A percentile compares a stretch with the other conserved stretches of the same genome.
These are phyloP conservation scores for Rhinichthys osculus DNA, from an alignment of 2,797 vertebrate species.

Conservation along the genomic window DNA sequence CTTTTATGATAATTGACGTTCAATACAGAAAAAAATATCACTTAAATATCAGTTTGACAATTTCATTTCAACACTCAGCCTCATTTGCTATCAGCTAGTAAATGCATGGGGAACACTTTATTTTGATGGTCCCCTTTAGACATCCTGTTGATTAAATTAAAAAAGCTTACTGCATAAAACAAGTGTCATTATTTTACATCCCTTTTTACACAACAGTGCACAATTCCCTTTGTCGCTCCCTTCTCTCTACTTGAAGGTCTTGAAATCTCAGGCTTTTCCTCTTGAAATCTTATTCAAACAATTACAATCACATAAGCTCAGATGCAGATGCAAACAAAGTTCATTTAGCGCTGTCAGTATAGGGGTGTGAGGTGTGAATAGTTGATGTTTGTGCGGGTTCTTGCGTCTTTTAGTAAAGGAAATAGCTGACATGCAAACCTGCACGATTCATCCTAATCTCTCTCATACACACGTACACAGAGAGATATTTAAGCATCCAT, in stretches of 20 bases:
- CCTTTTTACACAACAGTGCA: not conserved
- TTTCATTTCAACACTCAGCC: not conserved
- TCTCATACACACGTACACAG: not conserved
- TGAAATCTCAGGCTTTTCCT: no score
- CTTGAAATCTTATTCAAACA: no score
- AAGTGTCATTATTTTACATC: no score
- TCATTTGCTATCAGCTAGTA: not conserved
- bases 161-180: not conserved
- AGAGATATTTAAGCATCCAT: not conserved
- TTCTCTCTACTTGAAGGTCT: no score
- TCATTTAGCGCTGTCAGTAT: not conserved
- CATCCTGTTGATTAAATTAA: no score
- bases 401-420: conserved; percentile 2
- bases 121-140: no score
- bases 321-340: not conserved
- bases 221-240: no score
- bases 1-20: not conserved
- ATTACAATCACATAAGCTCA: no score
- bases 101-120: not conserved
- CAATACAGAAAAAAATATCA: not conserved
- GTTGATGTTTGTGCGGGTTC: not conserved
- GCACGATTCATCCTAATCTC: not conserved
- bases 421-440: conserved; percentile 10
- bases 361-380: not conserved
- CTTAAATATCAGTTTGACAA: not conserved